Percentiles rank a stretch among this genome's conserved stretches.
phyloP scores from a whole-genome alignment of 2,113 vertebrate species.

The Eubucco bourcierii region DNA sequence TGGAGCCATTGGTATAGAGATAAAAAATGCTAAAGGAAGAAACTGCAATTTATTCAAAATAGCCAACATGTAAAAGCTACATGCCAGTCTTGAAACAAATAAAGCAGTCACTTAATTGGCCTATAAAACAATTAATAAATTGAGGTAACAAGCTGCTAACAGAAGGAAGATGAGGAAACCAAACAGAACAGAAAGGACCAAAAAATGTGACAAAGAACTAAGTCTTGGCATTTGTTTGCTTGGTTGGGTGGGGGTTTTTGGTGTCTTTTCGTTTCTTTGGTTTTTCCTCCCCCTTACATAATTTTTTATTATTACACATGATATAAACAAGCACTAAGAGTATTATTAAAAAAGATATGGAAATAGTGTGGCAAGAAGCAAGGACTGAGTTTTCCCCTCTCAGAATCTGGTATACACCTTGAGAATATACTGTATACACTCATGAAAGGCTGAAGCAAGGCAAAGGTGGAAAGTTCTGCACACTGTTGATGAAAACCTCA shows the following conservation, averaged over 20 bases:
- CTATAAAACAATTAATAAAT: not conserved
- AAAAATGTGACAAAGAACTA: not conserved
- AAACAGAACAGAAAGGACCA: not conserved
- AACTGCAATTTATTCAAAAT: not conserved
- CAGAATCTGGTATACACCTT: not conserved
- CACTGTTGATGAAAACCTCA: not conserved
- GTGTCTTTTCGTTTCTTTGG: not conserved
- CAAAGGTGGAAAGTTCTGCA: not conserved
- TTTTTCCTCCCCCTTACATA: not conserved
- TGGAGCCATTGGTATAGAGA: not conserved
- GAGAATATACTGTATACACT: not conserved
- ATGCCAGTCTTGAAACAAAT: not conserved
- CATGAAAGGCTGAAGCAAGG: not conserved
- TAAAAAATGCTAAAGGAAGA: not conserved
- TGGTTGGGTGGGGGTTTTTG: not conserved
- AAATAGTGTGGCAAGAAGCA: not conserved
- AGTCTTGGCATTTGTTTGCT: not conserved
- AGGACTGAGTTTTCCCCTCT: not conserved
- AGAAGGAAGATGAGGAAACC: not conserved
- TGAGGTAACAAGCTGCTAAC: not conserved
- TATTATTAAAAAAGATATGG: not conserved
- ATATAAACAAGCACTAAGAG: not conserved
- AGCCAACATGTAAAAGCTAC: not conserved
- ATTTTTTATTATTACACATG: not conserved
- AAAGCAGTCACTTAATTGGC: not conserved